These are phyloP conservation scores for Rhinichthys klamathensis DNA, from an alignment of 2,113 vertebrate genomes.

Conservation along the genomic window DNA sequence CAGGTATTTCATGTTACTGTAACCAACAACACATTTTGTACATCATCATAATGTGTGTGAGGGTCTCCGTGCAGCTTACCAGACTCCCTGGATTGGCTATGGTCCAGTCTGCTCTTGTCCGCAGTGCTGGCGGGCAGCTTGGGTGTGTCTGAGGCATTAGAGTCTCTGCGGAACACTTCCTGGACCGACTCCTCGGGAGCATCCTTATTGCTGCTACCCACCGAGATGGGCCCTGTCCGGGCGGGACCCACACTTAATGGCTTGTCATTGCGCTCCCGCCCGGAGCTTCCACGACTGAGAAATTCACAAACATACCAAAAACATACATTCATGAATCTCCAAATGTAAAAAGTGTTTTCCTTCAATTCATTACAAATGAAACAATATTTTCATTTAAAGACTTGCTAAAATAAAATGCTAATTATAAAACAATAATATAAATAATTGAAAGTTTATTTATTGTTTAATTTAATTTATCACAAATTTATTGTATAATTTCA, in stretches of 20 bases:
- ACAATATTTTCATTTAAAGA: background rate
- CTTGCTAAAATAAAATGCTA: background rate
- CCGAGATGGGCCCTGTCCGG: slow-evolving; percentile 77
- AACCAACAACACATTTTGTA: background rate
- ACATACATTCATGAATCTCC: background rate
- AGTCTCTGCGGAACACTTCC: slow-evolving; percentile 78
- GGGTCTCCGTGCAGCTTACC: slow-evolving; percentile 71
- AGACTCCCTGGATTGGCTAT: slow-evolving; percentile 77
- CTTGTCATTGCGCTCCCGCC: slow-evolving; percentile 92
- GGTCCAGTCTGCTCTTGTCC: slow-evolving; percentile 78
- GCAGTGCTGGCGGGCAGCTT: slow-evolving; percentile 82
- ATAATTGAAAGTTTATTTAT: background rate
- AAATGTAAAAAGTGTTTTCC: background rate
- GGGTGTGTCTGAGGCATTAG: slow-evolving; percentile 80
- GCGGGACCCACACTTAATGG: slow-evolving; percentile 70
- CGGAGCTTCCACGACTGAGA: slow-evolving; percentile 79
- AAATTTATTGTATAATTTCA: background rate
- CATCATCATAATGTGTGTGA: background rate
- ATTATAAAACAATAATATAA: no score
- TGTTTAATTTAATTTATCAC: background rate
- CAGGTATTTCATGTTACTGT: background rate
- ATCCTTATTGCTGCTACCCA: slow-evolving; percentile 85
- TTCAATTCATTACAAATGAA: background rate
- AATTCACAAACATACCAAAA: background rate
- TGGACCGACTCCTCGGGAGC: slow-evolving; percentile 81